Conservation (phyloP, 2,797 vertebrate species). For the Sebastes diaconus region DNA sequence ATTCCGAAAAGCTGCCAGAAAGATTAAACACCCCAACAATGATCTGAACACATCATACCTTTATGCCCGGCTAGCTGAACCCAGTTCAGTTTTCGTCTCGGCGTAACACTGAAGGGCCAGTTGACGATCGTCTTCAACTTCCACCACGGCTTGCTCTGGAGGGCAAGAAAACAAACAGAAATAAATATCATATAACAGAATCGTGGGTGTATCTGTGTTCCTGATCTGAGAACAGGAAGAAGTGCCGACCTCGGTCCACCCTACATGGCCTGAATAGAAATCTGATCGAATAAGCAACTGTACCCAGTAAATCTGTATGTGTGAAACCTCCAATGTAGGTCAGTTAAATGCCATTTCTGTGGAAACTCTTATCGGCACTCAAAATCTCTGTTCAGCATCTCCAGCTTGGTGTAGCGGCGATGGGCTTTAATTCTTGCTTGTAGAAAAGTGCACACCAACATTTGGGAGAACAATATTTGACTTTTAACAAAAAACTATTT, state of each 20-base stretch:
- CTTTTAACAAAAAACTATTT: constrained; percentile 13
- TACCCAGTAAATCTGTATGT: constrained; percentile 26
- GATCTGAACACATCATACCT: constrained; percentile 78
- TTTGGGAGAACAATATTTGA: constrained; percentile 23
- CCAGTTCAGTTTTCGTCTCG: constrained; percentile 93
- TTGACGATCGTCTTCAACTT: constrained; percentile 95
- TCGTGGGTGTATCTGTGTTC: neutral
- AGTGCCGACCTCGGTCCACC: neutral
- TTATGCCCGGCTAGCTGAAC: constrained; percentile 98
- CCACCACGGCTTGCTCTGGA: constrained; percentile 91
- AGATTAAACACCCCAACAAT: neutral
- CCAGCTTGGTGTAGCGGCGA: neutral
- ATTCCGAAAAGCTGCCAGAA: neutral
- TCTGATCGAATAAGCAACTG: constrained; percentile 24
- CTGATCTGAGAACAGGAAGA: constrained; percentile 15
- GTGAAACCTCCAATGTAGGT: constrained; percentile 50
- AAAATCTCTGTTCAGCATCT: constrained; percentile 51
- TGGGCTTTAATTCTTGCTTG: constrained; percentile 20
- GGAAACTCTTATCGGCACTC: constrained; percentile 53
- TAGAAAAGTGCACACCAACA: constrained; percentile 50
- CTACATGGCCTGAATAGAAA: constrained; percentile 8
- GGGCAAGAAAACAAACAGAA: constrained; percentile 34
- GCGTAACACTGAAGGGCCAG: constrained; percentile 89
- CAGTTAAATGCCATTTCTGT: constrained; percentile 57
- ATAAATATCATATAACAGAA: neutral